phyloP scores from a whole-genome alignment of 2,888 invertebrate species.

The Acleris laterana region DNA sequence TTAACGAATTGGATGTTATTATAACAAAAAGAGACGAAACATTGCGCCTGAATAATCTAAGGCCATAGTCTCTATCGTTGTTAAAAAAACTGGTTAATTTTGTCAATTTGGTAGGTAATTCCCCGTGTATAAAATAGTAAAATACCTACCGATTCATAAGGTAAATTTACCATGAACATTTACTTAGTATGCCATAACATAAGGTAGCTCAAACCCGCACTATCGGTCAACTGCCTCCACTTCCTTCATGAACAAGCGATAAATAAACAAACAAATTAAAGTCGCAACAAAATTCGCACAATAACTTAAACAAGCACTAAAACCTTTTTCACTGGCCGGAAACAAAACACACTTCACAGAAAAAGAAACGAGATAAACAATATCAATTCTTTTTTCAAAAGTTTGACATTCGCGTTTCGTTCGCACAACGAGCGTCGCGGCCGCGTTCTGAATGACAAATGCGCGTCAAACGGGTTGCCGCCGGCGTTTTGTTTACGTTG shows the following conservation, averaged over 20 bases:
- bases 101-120: not conserved
- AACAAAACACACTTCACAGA: slow-evolving; percentile 42
- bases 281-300: slow-evolving; percentile 47
- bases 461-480: slow-evolving; percentile 66
- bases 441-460: slow-evolving; percentile 79
- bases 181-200: slow-evolving; percentile 21
- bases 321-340: slow-evolving; percentile 44
- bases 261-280: slow-evolving; percentile 44
- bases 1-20: too few relatives aligned
- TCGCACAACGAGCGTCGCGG: slow-evolving; percentile 64
- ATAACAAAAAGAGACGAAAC: not conserved
- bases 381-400: slow-evolving; percentile 45
- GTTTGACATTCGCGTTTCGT: slow-evolving; percentile 53
- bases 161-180: slow-evolving; percentile 28
- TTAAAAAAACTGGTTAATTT: not conserved
- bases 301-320: slow-evolving; percentile 41
- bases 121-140: not conserved
- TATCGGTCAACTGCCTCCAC: slow-evolving; percentile 67
- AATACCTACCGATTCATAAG: slow-evolving; percentile 26
- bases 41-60: not conserved
- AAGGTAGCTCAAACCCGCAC: slow-evolving; percentile 42
- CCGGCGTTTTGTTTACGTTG: slow-evolving; percentile 69
- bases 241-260: slow-evolving; percentile 65
- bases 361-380: slow-evolving; percentile 44
- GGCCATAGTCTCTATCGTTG: too few relatives aligned